These are phyloP conservation scores for Aurelia sp. DNA, from an alignment of 30 jellyfish, hydroid and myxozoan genomes.

Conservation along the genomic window DNA sequence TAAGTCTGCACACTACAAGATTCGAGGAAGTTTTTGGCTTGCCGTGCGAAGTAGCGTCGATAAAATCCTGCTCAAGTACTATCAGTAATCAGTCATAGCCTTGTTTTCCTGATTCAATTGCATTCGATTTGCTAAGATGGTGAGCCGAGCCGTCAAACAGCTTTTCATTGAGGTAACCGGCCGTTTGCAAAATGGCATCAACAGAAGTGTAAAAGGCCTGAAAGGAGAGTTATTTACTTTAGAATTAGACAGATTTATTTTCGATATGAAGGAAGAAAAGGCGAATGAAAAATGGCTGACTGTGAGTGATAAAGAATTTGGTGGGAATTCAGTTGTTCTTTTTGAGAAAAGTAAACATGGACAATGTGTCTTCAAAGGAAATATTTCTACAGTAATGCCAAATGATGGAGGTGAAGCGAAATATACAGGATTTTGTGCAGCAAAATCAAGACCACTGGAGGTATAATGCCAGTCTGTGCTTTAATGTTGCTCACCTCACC, in stretches of 20 bases:
- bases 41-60: too few relatives aligned
- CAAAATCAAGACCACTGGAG: conserved; percentile 76
- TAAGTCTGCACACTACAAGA: too few relatives aligned
- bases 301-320: conserved; percentile 85
- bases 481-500: not conserved
- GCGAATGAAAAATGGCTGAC: conserved; percentile 75
- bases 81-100: too few relatives aligned
- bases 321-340: conserved; percentile 77
- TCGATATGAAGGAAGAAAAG: conserved; percentile 67
- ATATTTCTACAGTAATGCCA: conserved; percentile 65
- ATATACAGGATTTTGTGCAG: conserved; percentile 88
- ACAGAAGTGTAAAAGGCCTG: conserved; percentile 47
- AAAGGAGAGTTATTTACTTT: conserved; percentile 70
- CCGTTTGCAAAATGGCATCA: conserved; percentile 36
- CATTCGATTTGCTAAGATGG: not conserved
- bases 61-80: too few relatives aligned
- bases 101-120: too few relatives aligned
- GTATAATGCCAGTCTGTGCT: not conserved
- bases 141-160: conserved; percentile 7
- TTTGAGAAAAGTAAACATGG: conserved; percentile 82
- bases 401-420: conserved; percentile 70
- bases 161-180: conserved; percentile 19
- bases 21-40: too few relatives aligned
- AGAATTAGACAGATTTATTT: conserved; percentile 38
- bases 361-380: conserved; percentile 78